Evolutionary conservation across 1,140 invertebrate species (phyloP).

Genomic region (Lucilia cuprina): DNA sequence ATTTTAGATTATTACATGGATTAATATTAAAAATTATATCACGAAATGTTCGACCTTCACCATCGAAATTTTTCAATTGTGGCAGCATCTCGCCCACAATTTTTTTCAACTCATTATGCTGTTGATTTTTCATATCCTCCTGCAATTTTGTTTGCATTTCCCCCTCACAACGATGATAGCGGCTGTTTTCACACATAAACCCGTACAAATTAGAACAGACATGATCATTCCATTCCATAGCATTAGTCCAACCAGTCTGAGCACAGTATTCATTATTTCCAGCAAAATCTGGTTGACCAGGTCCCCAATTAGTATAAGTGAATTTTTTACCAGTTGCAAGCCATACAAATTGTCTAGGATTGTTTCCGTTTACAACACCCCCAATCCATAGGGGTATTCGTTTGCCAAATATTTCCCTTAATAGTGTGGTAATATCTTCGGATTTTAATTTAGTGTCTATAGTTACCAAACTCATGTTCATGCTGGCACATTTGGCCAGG

Average conservation of each 20-base stretch:
- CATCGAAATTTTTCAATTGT: no score
- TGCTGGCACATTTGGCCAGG: background rate
- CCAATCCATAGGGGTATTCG: background rate
- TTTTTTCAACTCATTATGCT: no score
- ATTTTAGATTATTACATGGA: no score
- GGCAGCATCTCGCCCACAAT: no score
- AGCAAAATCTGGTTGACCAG: background rate
- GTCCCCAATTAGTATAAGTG: background rate
- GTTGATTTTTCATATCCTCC: no score
- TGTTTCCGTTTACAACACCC: background rate
- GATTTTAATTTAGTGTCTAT: background rate
- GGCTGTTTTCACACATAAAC: background rate
- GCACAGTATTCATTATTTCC: background rate
- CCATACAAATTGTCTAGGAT: background rate
- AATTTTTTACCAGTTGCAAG: background rate
- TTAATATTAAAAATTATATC: no score
- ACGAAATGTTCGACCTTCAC: no score
- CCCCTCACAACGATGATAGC: background rate
- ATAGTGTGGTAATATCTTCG: background rate
- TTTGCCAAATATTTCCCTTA: background rate
- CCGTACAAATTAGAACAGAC: background rate
- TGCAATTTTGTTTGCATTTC: no score
- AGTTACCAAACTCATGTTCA: background rate
- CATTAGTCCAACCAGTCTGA: background rate
- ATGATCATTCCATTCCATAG: constrained; percentile 1